Evolutionary conservation across 2,113 vertebrate species (phyloP).

Genomic region (Naja naja): DNA sequence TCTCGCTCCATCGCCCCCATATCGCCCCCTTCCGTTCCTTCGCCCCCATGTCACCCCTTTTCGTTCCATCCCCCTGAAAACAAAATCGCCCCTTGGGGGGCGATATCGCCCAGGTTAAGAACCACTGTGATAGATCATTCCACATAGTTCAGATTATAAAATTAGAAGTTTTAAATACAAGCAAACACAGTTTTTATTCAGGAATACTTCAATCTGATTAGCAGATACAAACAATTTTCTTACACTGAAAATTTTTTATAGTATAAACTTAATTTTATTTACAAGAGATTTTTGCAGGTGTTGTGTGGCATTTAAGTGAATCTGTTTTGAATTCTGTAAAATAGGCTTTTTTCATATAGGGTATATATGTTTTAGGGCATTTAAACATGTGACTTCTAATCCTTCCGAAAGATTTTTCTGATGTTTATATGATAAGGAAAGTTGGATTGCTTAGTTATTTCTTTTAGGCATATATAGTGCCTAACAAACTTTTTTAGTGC

Average conservation of each 20-base stretch:
- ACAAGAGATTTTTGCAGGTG: not conserved
- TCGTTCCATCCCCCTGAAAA: too few relatives aligned
- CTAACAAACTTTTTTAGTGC: accelerated
- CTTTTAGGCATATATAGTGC: accelerated
- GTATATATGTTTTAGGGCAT: not conserved
- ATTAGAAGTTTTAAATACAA: not conserved
- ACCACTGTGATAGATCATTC: not conserved
- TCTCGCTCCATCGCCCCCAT: too few relatives aligned
- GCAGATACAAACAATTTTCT: not conserved
- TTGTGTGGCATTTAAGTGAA: not conserved
- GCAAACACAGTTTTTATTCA: not conserved
- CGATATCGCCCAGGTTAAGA: too few relatives aligned
- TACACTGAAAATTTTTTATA: not conserved
- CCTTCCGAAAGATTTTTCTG: not conserved
- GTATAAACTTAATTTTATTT: not conserved
- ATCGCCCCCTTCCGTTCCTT: too few relatives aligned
- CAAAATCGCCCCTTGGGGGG: too few relatives aligned
- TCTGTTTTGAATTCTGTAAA: not conserved
- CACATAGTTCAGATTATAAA: not conserved
- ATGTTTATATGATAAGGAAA: not conserved
- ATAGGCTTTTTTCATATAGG: not conserved
- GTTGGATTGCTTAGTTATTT: not conserved
- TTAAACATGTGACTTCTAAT: not conserved
- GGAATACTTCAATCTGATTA: not conserved
- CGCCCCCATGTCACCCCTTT: too few relatives aligned